Evolutionary conservation across 2,113 vertebrate genomes (phyloP).

Genomic region (Nycticorax nycticorax): DNA sequence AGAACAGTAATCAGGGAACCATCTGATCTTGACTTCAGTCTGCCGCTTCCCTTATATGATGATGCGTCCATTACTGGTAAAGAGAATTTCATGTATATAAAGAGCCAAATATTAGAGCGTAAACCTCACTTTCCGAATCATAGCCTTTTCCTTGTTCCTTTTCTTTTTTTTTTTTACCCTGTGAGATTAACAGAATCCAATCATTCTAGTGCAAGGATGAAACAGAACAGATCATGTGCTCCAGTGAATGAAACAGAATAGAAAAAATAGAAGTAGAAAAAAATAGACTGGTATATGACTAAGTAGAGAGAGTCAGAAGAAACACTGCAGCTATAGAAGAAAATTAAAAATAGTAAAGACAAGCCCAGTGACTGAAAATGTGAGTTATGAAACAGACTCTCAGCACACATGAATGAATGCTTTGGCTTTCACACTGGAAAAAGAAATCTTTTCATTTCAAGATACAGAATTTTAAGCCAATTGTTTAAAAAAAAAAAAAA

Average conservation of each 20-base stretch:
- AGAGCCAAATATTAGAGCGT: background rate
- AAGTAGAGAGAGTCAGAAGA: background rate
- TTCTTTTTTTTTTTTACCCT: background rate
- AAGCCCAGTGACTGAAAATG: background rate
- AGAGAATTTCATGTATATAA: background rate
- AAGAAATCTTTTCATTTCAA: background rate
- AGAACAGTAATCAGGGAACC: background rate
- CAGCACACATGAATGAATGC: background rate
- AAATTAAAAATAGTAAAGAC: slow-evolving; percentile 9
- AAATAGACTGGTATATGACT: background rate
- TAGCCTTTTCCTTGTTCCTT: background rate
- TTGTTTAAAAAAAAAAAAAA: background rate
- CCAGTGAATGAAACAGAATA: background rate
- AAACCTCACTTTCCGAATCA: background rate
- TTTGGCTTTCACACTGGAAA: background rate
- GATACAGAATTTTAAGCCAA: background rate
- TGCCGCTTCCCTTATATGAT: background rate
- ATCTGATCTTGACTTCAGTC: background rate
- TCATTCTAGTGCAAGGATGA: background rate
- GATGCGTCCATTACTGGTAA: background rate
- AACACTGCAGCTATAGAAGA: background rate
- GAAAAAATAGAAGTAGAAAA: background rate
- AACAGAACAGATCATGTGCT: background rate
- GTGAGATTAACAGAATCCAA: background rate
- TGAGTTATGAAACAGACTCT: slow-evolving; percentile 11